Conservation (phyloP, 2,888 invertebrate genomes). For the Oxycera nigricornis region DNA sequence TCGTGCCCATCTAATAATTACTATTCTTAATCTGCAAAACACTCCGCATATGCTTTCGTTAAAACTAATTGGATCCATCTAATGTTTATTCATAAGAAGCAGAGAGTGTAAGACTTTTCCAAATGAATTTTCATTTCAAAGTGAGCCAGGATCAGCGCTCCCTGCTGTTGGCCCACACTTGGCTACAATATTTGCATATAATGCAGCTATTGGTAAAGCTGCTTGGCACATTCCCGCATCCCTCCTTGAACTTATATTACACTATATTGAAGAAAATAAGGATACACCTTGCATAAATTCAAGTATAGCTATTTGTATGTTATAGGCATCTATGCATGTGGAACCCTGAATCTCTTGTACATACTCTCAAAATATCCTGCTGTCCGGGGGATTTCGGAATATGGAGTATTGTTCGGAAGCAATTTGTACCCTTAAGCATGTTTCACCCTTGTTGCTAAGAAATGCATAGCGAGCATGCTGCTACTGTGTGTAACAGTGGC, state of each 20-base stretch:
- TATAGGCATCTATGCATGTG: too few relatives aligned
- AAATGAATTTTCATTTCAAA: conserved; percentile 6
- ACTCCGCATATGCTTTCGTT: neutral
- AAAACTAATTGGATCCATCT: conserved; percentile 18
- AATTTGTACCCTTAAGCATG: conserved; percentile 23
- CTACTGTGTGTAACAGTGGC: neutral
- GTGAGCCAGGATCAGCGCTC: neutral
- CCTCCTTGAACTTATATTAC: neutral
- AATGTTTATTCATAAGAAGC: conserved; percentile 28
- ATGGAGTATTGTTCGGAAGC: neutral
- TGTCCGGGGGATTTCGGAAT: neutral
- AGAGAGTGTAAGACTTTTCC: neutral
- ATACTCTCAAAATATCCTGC: neutral
- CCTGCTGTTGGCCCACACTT: neutral
- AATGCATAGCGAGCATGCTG: neutral
- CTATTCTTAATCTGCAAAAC: too few relatives aligned
- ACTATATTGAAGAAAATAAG: neutral
- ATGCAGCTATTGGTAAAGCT: neutral
- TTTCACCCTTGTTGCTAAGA: conserved; percentile 3
- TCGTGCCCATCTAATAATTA: too few relatives aligned
- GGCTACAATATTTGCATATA: conserved; percentile 2
- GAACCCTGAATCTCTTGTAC: conserved; percentile 19
- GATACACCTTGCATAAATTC: too few relatives aligned
- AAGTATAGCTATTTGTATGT: neutral
- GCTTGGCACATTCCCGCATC: too few relatives aligned